Base-by-base conservation (phyloP, 2,113 vertebrate genomes). In the Nesoenas mayeri region DNA sequence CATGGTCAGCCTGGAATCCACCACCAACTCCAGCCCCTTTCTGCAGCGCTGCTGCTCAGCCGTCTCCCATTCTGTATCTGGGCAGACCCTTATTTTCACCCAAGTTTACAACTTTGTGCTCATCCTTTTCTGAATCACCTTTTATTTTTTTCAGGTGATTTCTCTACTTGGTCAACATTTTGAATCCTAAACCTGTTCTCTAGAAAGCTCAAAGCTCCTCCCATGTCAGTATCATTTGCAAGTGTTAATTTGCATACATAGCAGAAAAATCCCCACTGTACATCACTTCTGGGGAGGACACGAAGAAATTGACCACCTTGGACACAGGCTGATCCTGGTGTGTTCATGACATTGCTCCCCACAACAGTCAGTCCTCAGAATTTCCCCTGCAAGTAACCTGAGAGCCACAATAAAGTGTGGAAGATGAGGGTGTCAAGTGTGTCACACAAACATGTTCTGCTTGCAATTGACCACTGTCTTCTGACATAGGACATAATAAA, bases 181-280 rank as follows among this genome's bases (percentile, higher is more conserved):
- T 48, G 67, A 71, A 71, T 78, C 57, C 61, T 47, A 84, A 58
- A 17, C 3, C 44, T 20, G 18, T 28, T 78, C n/a, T 84, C 47
- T 60, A 86, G 72, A 84, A 78, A 86, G 47, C 40, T 79, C 93
- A 66, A 44, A 53, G 54, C 31, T 87, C 89, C 53, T 84, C 48
- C 56, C 57, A 74, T 2, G 0, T 26, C 6, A 2, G 38, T 38
- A 38, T 48, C 3, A 84, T 47, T 79, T 71, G 9, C 51, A 91
- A 94, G 56, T 14, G 25, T 44, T 50, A 47, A 57, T 60, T 84
- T 89, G 47, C 47, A 69, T 10, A 42, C 47, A 58, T 26, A 78
- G 72, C 51, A 91, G 60, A 80, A 88, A 89, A 83, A 57, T 42
- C 56, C 69, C 60, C 36, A 4, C 6, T 20, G n/a, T 0, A 3